Conservation (phyloP, 1,140 invertebrate genomes). For the Cydia pomonella region DNA sequence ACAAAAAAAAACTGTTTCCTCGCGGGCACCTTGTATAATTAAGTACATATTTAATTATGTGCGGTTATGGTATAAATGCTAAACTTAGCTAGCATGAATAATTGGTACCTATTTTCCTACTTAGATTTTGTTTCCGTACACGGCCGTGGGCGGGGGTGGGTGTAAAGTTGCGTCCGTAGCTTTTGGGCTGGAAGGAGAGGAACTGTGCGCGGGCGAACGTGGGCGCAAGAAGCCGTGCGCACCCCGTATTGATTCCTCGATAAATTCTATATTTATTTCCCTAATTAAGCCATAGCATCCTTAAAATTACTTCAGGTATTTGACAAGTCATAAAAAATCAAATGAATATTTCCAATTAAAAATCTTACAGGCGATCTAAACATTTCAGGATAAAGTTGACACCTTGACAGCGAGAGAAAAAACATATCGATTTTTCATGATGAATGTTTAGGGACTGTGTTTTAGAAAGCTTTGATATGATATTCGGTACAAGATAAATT, state of each 20-base stretch:
- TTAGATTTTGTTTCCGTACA: conserved; percentile 52
- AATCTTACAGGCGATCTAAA: too few species aligned
- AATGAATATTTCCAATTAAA: too few species aligned
- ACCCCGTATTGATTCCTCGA: conserved; percentile 71
- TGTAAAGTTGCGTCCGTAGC: conserved; percentile 51
- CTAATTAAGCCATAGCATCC: conserved; percentile 63
- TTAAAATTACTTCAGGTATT: background rate
- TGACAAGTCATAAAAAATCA: too few species aligned
- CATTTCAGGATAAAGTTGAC: background rate
- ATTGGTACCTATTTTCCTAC: conserved; percentile 42
- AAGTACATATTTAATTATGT: too few species aligned
- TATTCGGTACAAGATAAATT: background rate
- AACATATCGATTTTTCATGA: conserved; percentile 9
- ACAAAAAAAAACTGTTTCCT: too few species aligned
- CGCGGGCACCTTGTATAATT: too few species aligned
- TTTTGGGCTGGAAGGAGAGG: conserved; percentile 37
- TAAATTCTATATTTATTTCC: conserved; percentile 62
- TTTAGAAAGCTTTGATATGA: background rate
- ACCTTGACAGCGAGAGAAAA: background rate
- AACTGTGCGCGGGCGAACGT: conserved; percentile 54
- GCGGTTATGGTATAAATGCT: background rate
- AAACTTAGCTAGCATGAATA: background rate
- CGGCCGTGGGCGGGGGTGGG: conserved; percentile 62
- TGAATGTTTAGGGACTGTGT: conserved; percentile 1
- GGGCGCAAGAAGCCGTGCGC: conserved; percentile 61